phyloP scores from a whole-genome alignment of 2,888 invertebrate genomes.

The Cosmia trapezina region DNA sequence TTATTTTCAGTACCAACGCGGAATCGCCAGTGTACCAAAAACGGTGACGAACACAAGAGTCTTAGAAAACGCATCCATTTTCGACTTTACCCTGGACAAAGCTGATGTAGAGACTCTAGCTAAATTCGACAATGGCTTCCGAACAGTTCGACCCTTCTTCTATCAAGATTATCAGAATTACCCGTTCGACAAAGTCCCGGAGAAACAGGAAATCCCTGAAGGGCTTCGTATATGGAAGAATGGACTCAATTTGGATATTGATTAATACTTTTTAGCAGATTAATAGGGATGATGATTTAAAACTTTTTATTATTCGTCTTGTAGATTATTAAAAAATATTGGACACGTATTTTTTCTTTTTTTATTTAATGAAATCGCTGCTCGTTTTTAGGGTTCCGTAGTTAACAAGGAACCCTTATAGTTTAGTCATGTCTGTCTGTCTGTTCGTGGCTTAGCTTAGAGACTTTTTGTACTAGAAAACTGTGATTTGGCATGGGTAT shows the following conservation, averaged over 20 bases:
- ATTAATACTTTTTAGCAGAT: slow-evolving; percentile 22
- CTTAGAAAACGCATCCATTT: slow-evolving; percentile 81
- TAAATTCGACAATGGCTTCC: slow-evolving; percentile 77
- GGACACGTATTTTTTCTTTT: too few species aligned
- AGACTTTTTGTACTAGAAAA: too few species aligned
- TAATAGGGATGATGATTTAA: too few species aligned
- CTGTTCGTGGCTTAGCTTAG: too few species aligned
- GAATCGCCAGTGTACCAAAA: slow-evolving; percentile 79
- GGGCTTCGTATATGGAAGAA: slow-evolving; percentile 55
- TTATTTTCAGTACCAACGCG: slow-evolving; percentile 69
- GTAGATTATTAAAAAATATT: too few species aligned
- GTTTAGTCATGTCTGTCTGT: too few species aligned
- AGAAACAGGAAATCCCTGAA: slow-evolving; percentile 43
- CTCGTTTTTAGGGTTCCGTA: too few species aligned
- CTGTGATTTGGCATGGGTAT: too few species aligned
- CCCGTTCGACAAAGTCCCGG: slow-evolving; percentile 55
- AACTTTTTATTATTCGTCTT: too few species aligned
- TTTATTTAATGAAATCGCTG: too few species aligned
- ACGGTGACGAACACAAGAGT: slow-evolving; percentile 76
- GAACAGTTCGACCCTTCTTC: slow-evolving; percentile 72
- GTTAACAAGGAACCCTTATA: too few species aligned
- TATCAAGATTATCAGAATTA: slow-evolving; percentile 74
- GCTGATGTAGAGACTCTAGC: slow-evolving; percentile 72
- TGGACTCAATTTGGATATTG: slow-evolving; percentile 60
- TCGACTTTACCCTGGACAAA: slow-evolving; percentile 78